Conservation (phyloP, 1,140 invertebrate species). For the Drosophila fuyamai region DNA sequence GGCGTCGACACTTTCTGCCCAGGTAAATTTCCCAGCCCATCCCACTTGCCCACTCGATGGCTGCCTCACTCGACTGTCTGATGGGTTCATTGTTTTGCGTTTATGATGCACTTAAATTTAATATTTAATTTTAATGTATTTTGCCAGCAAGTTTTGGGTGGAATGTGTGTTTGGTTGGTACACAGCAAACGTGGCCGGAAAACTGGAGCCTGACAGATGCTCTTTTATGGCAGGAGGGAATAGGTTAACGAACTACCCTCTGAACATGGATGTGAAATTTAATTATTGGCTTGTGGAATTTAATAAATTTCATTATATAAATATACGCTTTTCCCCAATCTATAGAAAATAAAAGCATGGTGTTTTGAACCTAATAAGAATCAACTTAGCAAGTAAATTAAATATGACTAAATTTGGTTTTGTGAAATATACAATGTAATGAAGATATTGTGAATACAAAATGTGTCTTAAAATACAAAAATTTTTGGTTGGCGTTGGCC, state of each 20-base stretch:
- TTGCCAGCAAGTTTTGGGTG: slow-evolving; percentile 29
- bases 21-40: slow-evolving; percentile 24
- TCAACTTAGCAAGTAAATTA: too few relatives aligned
- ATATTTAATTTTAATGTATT: slow-evolving; percentile 77
- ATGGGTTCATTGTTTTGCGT: slow-evolving; percentile 64
- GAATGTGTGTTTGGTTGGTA: slow-evolving; percentile 10
- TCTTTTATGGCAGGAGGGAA: slow-evolving; percentile 1
- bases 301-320: too few relatives aligned
- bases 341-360: neutral
- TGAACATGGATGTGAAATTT: neutral
- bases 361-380: too few relatives aligned
- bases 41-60: neutral
- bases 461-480: too few relatives aligned
- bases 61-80: slow-evolving; percentile 22
- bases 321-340: too few relatives aligned
- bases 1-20: slow-evolving; percentile 47
- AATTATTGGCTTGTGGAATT: slow-evolving; percentile 1
- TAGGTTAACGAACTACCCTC: slow-evolving; percentile 17
- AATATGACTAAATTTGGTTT: too few relatives aligned
- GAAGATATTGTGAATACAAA: too few relatives aligned
- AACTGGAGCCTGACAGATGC: slow-evolving; percentile 9
- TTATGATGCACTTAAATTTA: slow-evolving; percentile 76
- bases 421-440: too few relatives aligned
- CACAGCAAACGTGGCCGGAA: slow-evolving; percentile 9
- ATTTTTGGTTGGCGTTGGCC: too few relatives aligned